Evolutionary conservation across 2,113 vertebrate genomes (phyloP).

Genomic region (cattle (Bos taurus)): ARS-UCD2.0 NC_037342.1:8712001-8712500

Average conservation of each 20-base stretch:
- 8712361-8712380: background rate
- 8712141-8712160: background rate
- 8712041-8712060: background rate
- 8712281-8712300: background rate
- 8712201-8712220: background rate
- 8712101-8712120: background rate
- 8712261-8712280: background rate
- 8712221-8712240: background rate
- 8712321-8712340: background rate
- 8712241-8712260: background rate
- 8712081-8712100: background rate
- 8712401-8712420: background rate
- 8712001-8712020: background rate
- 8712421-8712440: background rate
- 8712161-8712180: background rate
- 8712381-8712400: background rate
- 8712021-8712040: background rate
- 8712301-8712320: background rate
- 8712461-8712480: background rate
- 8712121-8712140: background rate
- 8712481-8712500: background rate
- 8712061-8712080: background rate
- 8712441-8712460: background rate
- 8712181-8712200: background rate
- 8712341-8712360: background rate